Conservation (phyloP, 1,140 invertebrate species). For the Papilio xuthus region DNA sequence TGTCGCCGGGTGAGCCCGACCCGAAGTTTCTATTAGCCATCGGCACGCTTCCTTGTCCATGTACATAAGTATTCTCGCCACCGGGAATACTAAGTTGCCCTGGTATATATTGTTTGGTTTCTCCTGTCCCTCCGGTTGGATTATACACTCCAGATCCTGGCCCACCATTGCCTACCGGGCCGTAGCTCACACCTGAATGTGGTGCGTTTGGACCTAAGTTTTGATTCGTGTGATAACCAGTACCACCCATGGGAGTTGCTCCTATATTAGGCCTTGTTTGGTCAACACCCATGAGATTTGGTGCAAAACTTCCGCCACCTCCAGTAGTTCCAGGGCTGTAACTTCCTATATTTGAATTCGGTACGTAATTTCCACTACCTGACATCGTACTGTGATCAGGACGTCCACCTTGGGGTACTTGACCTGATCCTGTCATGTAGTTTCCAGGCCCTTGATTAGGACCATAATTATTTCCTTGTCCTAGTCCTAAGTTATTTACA, state of each 20-base stretch:
- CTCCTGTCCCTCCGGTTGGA: conserved; percentile 25
- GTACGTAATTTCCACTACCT: conserved; percentile 5
- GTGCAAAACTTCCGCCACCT: not conserved
- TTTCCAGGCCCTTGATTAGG: conserved; percentile 2
- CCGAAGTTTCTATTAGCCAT: conserved; percentile 2
- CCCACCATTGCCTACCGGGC: not conserved
- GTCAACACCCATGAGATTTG: not conserved
- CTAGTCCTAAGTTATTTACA: not conserved
- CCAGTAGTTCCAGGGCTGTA: conserved; percentile 12
- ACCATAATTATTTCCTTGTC: conserved; percentile 14
- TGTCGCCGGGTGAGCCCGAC: not conserved
- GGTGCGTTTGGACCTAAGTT: not conserved
- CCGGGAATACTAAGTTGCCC: conserved; percentile 13
- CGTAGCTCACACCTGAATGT: not conserved
- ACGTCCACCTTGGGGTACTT: not conserved
- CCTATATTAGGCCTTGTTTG: not conserved
- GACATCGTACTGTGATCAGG: conserved; percentile 1
- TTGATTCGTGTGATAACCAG: not conserved
- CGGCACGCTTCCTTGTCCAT: not conserved
- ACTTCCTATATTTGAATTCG: conserved; percentile 7
- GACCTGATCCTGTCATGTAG: conserved; percentile 12
- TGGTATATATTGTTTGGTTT: conserved; percentile 27
- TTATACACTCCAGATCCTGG: conserved; percentile 26
- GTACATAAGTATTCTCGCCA: not conserved
- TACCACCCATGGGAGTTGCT: not conserved